Conservation (phyloP, 1,140 invertebrate species). For the Drosophila repletoides region DNA sequence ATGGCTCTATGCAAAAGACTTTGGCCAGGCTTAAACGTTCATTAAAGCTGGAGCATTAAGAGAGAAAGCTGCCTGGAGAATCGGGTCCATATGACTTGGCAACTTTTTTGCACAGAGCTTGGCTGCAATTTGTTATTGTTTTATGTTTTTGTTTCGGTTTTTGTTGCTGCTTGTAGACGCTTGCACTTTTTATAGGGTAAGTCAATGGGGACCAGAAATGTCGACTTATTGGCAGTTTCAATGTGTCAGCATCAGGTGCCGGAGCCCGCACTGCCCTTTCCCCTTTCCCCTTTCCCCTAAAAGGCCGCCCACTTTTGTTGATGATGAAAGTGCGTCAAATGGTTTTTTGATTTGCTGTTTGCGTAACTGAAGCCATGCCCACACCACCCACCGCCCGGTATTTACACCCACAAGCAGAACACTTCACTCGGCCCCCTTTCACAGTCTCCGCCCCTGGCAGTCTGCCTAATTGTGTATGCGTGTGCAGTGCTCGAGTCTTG, state of each 20-base stretch:
- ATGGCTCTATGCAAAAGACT: conserved; percentile 37
- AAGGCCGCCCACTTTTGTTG: conserved; percentile 37
- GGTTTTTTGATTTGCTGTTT: conserved; percentile 79
- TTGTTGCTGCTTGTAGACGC: conserved; percentile 1
- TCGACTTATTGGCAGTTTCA: conserved; percentile 74
- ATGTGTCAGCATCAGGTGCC: conserved; percentile 76
- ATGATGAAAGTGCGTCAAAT: conserved; percentile 80
- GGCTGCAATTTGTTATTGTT: conserved; percentile 36
- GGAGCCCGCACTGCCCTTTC: conserved; percentile 23
- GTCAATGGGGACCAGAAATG: background rate
- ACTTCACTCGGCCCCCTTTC: background rate
- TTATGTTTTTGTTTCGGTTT: conserved; percentile 4
- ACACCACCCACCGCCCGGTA: background rate
- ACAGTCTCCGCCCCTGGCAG: conserved; percentile 1
- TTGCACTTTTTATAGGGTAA: conserved; percentile 9
- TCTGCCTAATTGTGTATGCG: conserved; percentile 75
- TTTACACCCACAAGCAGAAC: background rate
- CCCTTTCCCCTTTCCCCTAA: no score
- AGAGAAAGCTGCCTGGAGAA: background rate
- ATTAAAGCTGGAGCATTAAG: conserved; percentile 43
- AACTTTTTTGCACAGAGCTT: conserved; percentile 30
- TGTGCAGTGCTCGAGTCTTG: conserved; percentile 69
- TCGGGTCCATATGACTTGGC: conserved; percentile 33
- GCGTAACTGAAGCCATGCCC: conserved; percentile 65
- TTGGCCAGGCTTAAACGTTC: conserved; percentile 51